Conservation (phyloP, 1,140 invertebrate genomes). For the Armadillidium nasatum region DNA sequence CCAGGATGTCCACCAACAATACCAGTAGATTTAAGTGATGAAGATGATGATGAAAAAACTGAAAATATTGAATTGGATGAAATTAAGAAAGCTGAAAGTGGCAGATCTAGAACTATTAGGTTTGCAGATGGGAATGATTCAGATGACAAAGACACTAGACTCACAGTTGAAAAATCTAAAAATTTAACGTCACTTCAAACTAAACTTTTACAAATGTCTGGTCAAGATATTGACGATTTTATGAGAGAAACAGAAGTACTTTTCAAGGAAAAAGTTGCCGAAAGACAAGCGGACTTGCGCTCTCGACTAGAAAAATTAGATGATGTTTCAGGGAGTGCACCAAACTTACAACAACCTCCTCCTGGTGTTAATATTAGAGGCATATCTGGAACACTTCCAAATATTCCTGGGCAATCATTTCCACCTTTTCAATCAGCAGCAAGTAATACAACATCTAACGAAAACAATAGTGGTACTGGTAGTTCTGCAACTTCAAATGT, state of each 20-base stretch:
- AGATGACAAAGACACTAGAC: constrained; percentile 32
- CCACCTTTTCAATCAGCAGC: constrained; percentile 46
- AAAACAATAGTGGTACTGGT: constrained; percentile 37
- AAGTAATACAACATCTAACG: constrained; percentile 17
- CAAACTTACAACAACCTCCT: neutral
- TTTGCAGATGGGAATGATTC: constrained; percentile 47
- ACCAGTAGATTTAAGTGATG: constrained; percentile 58
- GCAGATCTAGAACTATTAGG: constrained; percentile 42
- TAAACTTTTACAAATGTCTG: constrained; percentile 75
- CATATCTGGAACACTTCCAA: constrained; percentile 24
- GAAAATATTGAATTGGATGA: constrained; percentile 41
- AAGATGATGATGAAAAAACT: constrained; percentile 57
- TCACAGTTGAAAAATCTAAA: constrained; percentile 26
- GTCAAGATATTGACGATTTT: constrained; percentile 85
- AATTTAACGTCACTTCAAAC: constrained; percentile 64
- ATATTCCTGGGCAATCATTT: constrained; percentile 47
- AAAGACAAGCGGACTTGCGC: constrained; percentile 60
- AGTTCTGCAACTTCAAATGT: constrained; percentile 54
- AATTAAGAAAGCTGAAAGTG: constrained; percentile 45
- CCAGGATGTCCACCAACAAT: constrained; percentile 42
- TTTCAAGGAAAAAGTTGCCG: constrained; percentile 54
- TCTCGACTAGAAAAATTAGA: constrained; percentile 46
- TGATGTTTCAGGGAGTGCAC: constrained; percentile 41
- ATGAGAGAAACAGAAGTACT: constrained; percentile 65
- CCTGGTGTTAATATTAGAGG: constrained; percentile 45